Conservation (phyloP, 2,888 invertebrate species). For the Eristalinus sepulchralis region DNA sequence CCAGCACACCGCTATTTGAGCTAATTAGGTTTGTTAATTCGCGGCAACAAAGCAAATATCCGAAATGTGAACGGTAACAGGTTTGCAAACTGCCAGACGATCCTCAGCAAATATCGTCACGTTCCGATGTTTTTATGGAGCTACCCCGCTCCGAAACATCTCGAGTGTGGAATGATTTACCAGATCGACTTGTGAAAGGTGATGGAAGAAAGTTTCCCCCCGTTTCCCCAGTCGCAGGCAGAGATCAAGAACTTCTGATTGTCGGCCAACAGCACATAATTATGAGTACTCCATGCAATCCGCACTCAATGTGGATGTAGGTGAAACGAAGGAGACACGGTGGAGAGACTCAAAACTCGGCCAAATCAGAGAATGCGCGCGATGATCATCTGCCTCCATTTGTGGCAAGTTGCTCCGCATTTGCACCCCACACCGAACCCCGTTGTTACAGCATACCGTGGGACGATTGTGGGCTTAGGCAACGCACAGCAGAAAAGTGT, state of each 20-base stretch:
- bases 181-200: neutral
- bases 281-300: neutral
- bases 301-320: neutral
- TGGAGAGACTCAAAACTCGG: constrained; percentile 39
- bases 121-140: neutral
- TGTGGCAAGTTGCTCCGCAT: constrained; percentile 31
- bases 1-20: neutral
- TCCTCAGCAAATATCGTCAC: neutral
- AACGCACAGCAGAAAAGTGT: constrained; percentile 21
- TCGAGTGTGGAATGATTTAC: neutral
- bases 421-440: constrained; percentile 19
- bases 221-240: neutral
- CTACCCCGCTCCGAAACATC: neutral
- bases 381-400: constrained; percentile 29
- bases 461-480: constrained; percentile 11
- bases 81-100: neutral
- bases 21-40: constrained; percentile 26
- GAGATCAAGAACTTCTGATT: neutral
- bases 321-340: neutral
- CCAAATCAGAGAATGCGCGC: constrained; percentile 36
- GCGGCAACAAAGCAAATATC: neutral
- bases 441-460: constrained; percentile 12
- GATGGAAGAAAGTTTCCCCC: neutral
- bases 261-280: neutral
- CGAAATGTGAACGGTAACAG: constrained; percentile 3